Evolutionary conservation across 2,113 vertebrate genomes (phyloP), one percentile per base, ranked within the genome.

Genomic region (Thunnus thynnus): DNA sequence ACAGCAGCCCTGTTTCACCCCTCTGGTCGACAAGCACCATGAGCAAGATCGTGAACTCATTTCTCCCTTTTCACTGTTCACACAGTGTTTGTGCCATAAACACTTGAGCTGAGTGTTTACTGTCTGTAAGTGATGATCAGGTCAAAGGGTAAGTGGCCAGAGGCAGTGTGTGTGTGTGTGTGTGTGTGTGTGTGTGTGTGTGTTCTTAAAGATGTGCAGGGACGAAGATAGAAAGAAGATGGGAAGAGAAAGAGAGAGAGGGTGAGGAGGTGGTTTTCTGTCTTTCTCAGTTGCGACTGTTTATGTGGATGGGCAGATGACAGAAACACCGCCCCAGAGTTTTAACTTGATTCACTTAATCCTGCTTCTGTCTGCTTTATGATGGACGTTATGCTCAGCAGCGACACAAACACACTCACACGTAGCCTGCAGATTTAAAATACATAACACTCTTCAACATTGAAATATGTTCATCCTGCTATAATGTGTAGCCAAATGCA

Each of bases 141-240:
- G 70, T 69, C 64, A 84, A 69, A 69, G 30, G 41, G 13, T 52
- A 74, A 84, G 46, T 69, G 68, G 36, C 20, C 13, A 65, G 44
- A 61, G 36, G 30, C 13, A 13, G 16, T 14, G 41, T 36, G 20
- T 50, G 20, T 12, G 20, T 50, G 44, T 63, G 30, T 74, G 36
- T 47, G 25, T 60, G 52, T 17, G 9, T 72, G 44, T 20, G 27
- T n/a, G 22, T 6, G 0, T 36, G 30, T 61, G 17, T 52, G 36
- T 41, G 36, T n/a, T 52, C 13, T 54, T 5, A 30, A 6, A 72
- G 25, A 66, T 5, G 6, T 14, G 18, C 3, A 46, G 14, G 25
- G 46, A 69, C 32, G 47, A 6, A 22, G 14, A 36, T 17, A 60
- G 17, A 51, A 44, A 3, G 5, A 11, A 25, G 9, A 52, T 22